Conservation (phyloP, 2,888 invertebrate genomes). For the Melanophora roralis region DNA sequence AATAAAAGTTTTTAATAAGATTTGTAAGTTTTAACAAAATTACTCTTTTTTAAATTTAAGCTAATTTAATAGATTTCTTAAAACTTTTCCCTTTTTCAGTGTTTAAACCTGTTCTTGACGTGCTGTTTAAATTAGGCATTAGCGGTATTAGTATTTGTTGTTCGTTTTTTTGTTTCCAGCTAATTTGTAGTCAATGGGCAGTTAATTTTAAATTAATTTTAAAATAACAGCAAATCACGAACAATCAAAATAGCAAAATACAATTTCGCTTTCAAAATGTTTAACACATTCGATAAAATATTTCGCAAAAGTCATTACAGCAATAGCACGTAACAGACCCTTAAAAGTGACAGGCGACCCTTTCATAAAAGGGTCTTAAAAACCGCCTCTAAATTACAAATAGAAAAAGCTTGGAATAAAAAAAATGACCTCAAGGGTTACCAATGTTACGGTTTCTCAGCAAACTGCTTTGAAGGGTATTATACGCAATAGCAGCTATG, state of each 20-base stretch:
- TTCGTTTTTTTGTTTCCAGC: slow-evolving; percentile 4
- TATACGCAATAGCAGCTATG: slow-evolving; percentile 75
- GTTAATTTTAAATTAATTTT: slow-evolving; percentile 61
- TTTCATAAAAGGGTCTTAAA: background rate
- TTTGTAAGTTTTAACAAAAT: background rate
- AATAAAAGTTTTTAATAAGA: no score
- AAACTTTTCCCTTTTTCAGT: slow-evolving; percentile 30
- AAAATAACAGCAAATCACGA: slow-evolving; percentile 6
- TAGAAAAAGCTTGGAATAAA: background rate
- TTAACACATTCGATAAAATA: slow-evolving; percentile 24
- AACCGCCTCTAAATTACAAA: background rate
- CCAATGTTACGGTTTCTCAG: slow-evolving; percentile 71
- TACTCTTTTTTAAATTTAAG: background rate
- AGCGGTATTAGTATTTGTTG: slow-evolving; percentile 16
- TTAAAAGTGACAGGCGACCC: slow-evolving; percentile 19
- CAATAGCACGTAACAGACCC: background rate
- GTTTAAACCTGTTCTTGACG: slow-evolving; percentile 43
- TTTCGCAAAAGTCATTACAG: slow-evolving; percentile 1
- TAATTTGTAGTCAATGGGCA: slow-evolving; percentile 59
- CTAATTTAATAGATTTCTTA: no score
- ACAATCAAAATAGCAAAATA: slow-evolving; percentile 11
- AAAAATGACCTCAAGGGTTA: slow-evolving; percentile 69
- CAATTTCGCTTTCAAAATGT: slow-evolving; percentile 14
- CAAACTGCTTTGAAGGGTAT: slow-evolving; percentile 73
- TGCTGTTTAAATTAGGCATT: slow-evolving; percentile 52